Conservation (phyloP, 2,888 invertebrate genomes). For the Brenthis daphne region DNA sequence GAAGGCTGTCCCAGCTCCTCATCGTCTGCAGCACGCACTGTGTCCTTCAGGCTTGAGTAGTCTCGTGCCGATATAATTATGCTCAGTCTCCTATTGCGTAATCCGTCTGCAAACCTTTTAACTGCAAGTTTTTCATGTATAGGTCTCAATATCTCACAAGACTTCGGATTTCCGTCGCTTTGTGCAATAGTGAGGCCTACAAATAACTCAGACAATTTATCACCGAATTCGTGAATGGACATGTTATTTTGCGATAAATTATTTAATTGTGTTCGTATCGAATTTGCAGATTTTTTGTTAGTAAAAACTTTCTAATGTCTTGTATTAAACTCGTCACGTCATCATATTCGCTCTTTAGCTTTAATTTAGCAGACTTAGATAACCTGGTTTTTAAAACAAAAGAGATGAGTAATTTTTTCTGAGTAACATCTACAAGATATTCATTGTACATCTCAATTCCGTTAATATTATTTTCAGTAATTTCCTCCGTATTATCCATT, state of each 20-base stretch:
- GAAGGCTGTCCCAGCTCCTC: no score
- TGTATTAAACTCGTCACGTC: neutral
- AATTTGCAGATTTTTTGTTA: neutral
- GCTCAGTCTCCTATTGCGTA: neutral
- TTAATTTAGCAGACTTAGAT: neutral
- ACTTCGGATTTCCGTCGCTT: no score
- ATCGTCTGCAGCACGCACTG: neutral
- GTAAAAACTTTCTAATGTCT: neutral
- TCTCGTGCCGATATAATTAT: neutral
- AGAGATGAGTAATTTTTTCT: neutral
- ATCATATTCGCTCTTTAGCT: neutral
- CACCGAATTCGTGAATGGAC: no score
- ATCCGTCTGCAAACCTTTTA: neutral
- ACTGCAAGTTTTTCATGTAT: neutral
- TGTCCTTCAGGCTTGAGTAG: neutral
- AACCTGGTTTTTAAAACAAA: neutral
- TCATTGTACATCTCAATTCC: slow-evolving; percentile 2
- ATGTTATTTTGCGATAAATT: neutral
- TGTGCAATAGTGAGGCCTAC: no score
- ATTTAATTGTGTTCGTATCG: neutral
- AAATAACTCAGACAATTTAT: no score
- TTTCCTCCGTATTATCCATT: neutral
- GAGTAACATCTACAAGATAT: neutral
- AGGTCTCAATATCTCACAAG: no score
- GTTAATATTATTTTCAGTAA: slow-evolving; percentile 1